Percentiles rank a stretch among this genome's conserved stretches.
phyloP scores from a whole-genome alignment of 2,113 vertebrate genomes.

The Dasyprocta punctata region DNA sequence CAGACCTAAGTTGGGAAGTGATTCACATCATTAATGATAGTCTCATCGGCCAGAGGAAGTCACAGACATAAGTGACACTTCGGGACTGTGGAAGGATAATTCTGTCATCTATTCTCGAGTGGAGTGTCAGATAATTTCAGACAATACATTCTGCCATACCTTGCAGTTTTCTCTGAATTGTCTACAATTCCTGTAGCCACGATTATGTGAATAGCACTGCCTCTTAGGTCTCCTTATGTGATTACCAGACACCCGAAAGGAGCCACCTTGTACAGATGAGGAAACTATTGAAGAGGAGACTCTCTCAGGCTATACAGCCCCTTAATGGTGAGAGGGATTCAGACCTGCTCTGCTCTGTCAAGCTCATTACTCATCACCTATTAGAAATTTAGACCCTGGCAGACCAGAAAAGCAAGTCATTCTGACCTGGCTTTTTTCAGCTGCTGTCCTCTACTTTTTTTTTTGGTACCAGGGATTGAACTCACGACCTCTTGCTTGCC shows the following conservation, averaged over 20 bases:
- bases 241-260: neutral
- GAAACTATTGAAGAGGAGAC: slow-evolving; percentile 6
- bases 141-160: neutral
- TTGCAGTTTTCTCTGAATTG: neutral
- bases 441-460: neutral
- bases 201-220: neutral
- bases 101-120: neutral
- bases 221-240: neutral
- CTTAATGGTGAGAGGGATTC: neutral
- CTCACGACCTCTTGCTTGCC: no score
- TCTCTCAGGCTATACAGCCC: neutral
- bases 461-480: no score
- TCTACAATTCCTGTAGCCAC: neutral
- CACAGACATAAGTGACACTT: neutral
- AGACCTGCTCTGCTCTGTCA: neutral
- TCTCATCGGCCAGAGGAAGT: neutral
- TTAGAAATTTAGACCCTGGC: neutral
- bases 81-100: neutral
- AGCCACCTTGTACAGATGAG: neutral
- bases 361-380: neutral
- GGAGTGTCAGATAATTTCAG: neutral
- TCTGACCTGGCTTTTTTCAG: neutral
- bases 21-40: neutral
- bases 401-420: neutral
- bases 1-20: neutral